Evolutionary conservation across 2,888 invertebrate genomes (phyloP), one percentile per base, ranked within the genome.

Genomic region (Sceliomorpha sp.): DNA sequence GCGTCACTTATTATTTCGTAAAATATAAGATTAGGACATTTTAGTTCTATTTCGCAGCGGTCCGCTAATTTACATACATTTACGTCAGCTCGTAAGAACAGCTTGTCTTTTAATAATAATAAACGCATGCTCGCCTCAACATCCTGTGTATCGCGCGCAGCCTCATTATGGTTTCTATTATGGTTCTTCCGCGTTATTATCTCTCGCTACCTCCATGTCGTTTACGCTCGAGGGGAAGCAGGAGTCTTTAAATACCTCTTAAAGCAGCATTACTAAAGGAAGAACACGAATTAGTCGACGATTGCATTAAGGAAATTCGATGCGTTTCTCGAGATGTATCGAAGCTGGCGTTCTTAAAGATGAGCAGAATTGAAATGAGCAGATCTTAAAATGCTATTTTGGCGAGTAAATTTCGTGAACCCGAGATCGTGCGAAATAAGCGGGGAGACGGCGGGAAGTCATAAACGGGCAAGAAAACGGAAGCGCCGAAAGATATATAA

Each of bases 51-150:
- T n/a, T n/a, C n/a, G n/a, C n/a, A n/a, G n/a, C n/a, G n/a, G n/a
- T n/a, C n/a, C n/a, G 24, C 31, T n/a, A 34, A 13, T 60, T 44
- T 51, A 47, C 53, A 45, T 55, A 39, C 27, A 26, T 56, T 56
- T 50, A 42, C 55, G 50, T 50, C 37, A 36, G 44, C 14, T 56
- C 6, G 39, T 10, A 39, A 17, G 42, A 42, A 42, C 53, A 64
- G 63, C 64, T 64, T 63, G 64, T 64, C 55, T 59, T 63, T 70
- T 70, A 70, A 70, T 70, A 64, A 70, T 64, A 70, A 64, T 64
- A 70, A 70, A 55, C 55, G 59, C 40, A 44, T 69, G 44, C 58
- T 64, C 64, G n/a, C 60, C 55, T 59, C 45, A 56, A 56, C 64
- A 13, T 64, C 29, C 39, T 44, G 34, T 56, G 40, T 51, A 66